Evolutionary conservation across 23 tunicate genomes (phyloP), one percentile per base, ranked within the genome.

Genomic region (Halocynthia aurantium): DNA sequence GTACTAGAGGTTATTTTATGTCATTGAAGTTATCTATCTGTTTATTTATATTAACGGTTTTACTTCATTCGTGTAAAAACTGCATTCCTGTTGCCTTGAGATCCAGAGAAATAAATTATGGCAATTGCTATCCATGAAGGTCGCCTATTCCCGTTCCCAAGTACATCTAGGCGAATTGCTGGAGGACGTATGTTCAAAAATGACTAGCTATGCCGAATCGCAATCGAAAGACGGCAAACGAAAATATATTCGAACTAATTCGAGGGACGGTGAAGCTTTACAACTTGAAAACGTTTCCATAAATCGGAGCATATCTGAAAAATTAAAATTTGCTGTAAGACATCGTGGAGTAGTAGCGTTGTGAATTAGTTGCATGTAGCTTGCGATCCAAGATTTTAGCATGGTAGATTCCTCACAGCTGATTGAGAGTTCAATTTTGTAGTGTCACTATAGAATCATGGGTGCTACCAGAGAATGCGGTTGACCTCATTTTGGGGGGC

Each of bases 101-200:
- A 58, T n/a, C 2, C 63, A 13, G 63, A 58, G 63, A 58, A 58
- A 58, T 58, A n/a, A 13, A n/a, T n/a, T 58, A 13, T 11, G n/a
- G 31, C 22, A 68, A 18, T 68, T 68, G 72, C 13, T 22, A 18
- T 15, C 72, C 18, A 68, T 21, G 19, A 74, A 74, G 78, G 78
- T 74, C 55, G 22, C 96, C 5, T 89, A 75, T 84, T 85, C 96
- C 13, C 85, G 97, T 52, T 91, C 97, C 21, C 90, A 91, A 60
- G 57, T 88, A 50, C 86, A 81, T 71, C 69, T 91, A 11, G 76
- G 84, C 19, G 97, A 85, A 52, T 51, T 88, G 13, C 77, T 94
- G 65, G 99, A 94, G 57, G 55, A 62, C 10, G 99, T 94, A 51
- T 94, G 99, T 70, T 73, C 77, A 52, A 86, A 89, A 64, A 77